These are phyloP conservation scores for Phyllostomus discolor DNA, from an alignment of 2,113 vertebrate species.

Conservation along the genomic window DNA sequence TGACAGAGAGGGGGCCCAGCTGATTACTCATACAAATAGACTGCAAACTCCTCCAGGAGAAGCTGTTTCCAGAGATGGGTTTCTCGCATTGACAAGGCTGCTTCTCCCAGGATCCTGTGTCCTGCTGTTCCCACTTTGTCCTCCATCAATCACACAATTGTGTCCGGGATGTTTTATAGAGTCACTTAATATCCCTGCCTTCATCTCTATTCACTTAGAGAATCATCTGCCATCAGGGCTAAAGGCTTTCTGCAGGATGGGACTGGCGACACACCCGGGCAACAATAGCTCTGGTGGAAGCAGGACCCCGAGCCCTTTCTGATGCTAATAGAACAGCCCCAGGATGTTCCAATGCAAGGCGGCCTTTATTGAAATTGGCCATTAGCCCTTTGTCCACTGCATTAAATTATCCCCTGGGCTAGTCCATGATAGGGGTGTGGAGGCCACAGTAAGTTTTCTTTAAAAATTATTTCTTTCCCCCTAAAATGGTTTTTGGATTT, in stretches of 20 bases:
- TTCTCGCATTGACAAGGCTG: constrained; percentile 89
- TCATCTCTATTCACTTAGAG: constrained; percentile 98
- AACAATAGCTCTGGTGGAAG: constrained; percentile 79
- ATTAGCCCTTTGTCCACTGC: constrained; percentile 66
- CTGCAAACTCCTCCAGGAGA: constrained; percentile 94
- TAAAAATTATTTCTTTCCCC: constrained; percentile 40
- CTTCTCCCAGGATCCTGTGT: constrained; percentile 92
- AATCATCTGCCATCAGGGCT: constrained; percentile 94
- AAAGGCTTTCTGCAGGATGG: constrained; percentile 84
- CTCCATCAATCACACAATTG: constrained; percentile 99
- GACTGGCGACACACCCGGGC: constrained; percentile 79
- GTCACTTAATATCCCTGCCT: constrained; percentile 99
- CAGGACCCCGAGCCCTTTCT: constrained; percentile 78
- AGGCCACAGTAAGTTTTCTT: constrained; percentile 52
- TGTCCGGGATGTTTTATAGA: constrained; percentile 99
- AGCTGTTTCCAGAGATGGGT: constrained; percentile 91
- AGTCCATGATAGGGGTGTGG: constrained; percentile 53
- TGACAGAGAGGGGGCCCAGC: constrained; percentile 95
- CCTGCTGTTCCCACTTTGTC: constrained; percentile 99
- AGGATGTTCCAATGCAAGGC: constrained; percentile 69
- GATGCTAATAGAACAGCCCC: constrained; percentile 82
- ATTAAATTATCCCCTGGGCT: constrained; percentile 74
- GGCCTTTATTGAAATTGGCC: constrained; percentile 75
- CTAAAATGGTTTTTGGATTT: constrained; percentile 32
- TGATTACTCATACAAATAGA: constrained; percentile 99